Evolutionary conservation across 2,888 invertebrate species (phyloP).

Genomic region (Apamea monoglypha): DNA sequence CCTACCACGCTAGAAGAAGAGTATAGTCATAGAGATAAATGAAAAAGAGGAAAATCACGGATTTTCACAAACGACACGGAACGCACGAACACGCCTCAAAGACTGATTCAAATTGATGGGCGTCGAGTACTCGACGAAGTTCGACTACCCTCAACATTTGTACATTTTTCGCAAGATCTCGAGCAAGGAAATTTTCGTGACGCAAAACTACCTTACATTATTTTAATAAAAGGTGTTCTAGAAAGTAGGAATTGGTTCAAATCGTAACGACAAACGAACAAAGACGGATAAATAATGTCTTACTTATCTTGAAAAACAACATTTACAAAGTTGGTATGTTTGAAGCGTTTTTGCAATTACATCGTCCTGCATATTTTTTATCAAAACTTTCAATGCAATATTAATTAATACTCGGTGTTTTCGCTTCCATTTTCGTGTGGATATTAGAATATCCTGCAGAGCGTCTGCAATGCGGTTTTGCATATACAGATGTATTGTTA

Average conservation of each 20-base stretch:
- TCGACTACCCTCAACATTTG: conserved; percentile 74
- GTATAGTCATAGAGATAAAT: conserved; percentile 56
- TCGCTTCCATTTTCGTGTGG: conserved; percentile 28
- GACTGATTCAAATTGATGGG: conserved; percentile 72
- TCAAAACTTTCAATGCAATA: conserved; percentile 13
- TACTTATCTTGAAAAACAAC: conserved; percentile 8
- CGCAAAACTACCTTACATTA: conserved; percentile 45
- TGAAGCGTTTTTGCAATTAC: not conserved
- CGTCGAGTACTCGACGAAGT: conserved; percentile 37
- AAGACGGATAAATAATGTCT: conserved; percentile 12
- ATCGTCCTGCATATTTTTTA: not conserved
- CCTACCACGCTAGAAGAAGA: conserved; percentile 58
- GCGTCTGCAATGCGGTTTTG: conserved; percentile 64
- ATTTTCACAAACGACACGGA: conserved; percentile 71
- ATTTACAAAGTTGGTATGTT: conserved; percentile 20
- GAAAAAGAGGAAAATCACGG: conserved; percentile 62
- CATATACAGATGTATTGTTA: conserved; percentile 46
- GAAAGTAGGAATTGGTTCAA: conserved; percentile 35
- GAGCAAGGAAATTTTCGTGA: conserved; percentile 2
- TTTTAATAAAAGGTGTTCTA: conserved; percentile 48
- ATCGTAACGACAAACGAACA: conserved; percentile 26
- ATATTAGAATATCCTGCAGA: conserved; percentile 60
- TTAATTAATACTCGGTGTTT: conserved; percentile 30
- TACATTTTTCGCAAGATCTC: conserved; percentile 9
- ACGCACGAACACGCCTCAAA: conserved; percentile 80